Percentiles rank a stretch among this genome's conserved stretches.
Conservation (phyloP, 2,888 invertebrate species). For the Crossocerus cetratus region DNA sequence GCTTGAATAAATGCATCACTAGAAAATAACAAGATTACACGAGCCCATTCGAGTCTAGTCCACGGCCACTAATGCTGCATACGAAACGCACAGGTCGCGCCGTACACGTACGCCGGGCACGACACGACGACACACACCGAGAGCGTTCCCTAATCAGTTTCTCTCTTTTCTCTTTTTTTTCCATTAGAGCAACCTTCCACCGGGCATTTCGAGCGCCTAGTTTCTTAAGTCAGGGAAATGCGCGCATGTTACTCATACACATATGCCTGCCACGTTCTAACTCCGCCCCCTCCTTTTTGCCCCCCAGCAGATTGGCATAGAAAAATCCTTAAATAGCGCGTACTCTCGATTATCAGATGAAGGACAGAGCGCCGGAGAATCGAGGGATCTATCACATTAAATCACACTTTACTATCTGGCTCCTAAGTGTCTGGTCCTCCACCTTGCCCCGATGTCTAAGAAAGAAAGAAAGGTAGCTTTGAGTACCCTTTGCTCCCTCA, state of each 20-base stretch:
- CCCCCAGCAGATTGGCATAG: no score
- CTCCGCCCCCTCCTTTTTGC: background rate
- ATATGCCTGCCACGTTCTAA: conserved; percentile 1
- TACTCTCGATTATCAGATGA: no score
- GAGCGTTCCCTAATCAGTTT: background rate
- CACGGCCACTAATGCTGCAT: conserved; percentile 67
- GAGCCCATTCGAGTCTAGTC: conserved; percentile 69
- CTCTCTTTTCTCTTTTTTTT: background rate
- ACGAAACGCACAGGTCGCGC: conserved; percentile 33
- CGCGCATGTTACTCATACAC: background rate
- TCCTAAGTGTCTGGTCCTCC: no score
- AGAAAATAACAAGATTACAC: conserved; percentile 87
- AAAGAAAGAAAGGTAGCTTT: no score
- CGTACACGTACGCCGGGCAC: conserved; percentile 13
- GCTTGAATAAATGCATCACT: conserved; percentile 98
- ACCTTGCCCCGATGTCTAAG: no score
- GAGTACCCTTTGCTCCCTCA: background rate
- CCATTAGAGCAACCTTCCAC: no score
- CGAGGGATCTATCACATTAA: no score
- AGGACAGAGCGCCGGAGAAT: no score
- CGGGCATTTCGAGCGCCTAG: no score
- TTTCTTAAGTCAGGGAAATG: background rate
- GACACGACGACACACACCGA: conserved; percentile 17
- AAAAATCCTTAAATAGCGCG: no score
- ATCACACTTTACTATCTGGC: no score